Conservation (phyloP, 2,888 invertebrate species). For the Lithosia quadra region DNA sequence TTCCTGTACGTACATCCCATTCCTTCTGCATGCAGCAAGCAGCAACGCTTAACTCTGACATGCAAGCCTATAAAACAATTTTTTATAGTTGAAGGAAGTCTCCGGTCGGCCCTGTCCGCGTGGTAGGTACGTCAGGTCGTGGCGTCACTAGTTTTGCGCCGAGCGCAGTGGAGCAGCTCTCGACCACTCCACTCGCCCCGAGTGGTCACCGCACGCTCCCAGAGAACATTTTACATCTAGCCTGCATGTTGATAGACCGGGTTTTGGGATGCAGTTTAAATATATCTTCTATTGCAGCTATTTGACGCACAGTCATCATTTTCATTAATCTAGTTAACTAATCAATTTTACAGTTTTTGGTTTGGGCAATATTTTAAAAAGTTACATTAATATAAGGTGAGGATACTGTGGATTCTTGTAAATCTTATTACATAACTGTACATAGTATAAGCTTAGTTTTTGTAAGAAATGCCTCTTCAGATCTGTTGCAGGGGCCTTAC, state of each 20-base stretch:
- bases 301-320: too few species aligned
- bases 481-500: too few species aligned
- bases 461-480: too few species aligned
- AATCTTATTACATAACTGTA: too few species aligned
- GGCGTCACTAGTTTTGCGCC: conserved; percentile 61
- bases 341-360: too few species aligned
- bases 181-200: conserved; percentile 25
- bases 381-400: too few species aligned
- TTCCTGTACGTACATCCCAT: not conserved
- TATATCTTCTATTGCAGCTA: not conserved
- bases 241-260: conserved; percentile 5
- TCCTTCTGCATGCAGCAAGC: not conserved
- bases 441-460: too few species aligned
- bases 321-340: not conserved
- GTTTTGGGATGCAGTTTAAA: conserved; percentile 12
- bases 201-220: conserved; percentile 19
- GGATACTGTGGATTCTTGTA: too few species aligned
- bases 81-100: conserved; percentile 24
- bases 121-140: conserved; percentile 53
- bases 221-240: conserved; percentile 20
- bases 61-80: not conserved
- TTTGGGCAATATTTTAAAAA: not conserved
- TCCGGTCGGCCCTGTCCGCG: conserved; percentile 52
- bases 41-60: not conserved
- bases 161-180: conserved; percentile 30